A percentile compares a stretch with the other conserved stretches of the same genome.
phyloP scores from a whole-genome alignment of 2,888 invertebrate genomes.

The Lithosia quadra region DNA sequence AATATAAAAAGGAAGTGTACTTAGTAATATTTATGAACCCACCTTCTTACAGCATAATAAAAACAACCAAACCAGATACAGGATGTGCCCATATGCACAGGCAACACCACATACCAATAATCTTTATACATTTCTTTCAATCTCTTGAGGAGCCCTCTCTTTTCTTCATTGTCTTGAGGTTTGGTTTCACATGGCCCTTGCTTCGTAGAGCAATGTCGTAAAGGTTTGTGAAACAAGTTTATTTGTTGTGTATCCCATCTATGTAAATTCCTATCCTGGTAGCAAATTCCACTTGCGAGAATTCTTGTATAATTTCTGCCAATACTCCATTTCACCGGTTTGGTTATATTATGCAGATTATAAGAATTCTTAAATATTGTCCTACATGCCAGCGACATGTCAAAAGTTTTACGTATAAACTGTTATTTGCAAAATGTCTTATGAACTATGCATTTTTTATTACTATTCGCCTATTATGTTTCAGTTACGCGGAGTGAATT shows the following conservation, averaged over 20 bases:
- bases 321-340: constrained; percentile 72
- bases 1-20: constrained; percentile 3
- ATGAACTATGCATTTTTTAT: constrained; percentile 53
- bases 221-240: constrained; percentile 43
- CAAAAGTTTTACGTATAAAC: constrained; percentile 22
- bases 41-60: constrained; percentile 96
- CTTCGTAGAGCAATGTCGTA: constrained; percentile 61
- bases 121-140: constrained; percentile 97
- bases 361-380: constrained; percentile 67
- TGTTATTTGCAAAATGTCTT: constrained; percentile 41
- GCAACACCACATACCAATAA: constrained; percentile 98
- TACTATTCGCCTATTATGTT: constrained; percentile 23
- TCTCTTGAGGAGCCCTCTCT: constrained; percentile 90
- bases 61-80: constrained; percentile 95
- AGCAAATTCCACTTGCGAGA: constrained; percentile 65
- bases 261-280: constrained; percentile 53
- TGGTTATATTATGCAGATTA: constrained; percentile 65
- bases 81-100: constrained; percentile 96
- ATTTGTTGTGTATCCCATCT: constrained; percentile 52
- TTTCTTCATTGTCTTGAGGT: constrained; percentile 61
- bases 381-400: constrained; percentile 75
- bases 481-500: constrained; percentile 19
- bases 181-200: constrained; percentile 39
- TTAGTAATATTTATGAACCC: constrained; percentile 52
- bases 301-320: constrained; percentile 62